Evolutionary conservation across 2,797 vertebrate species (phyloP).

Genomic region (Anisognathus igniventris): DNA sequence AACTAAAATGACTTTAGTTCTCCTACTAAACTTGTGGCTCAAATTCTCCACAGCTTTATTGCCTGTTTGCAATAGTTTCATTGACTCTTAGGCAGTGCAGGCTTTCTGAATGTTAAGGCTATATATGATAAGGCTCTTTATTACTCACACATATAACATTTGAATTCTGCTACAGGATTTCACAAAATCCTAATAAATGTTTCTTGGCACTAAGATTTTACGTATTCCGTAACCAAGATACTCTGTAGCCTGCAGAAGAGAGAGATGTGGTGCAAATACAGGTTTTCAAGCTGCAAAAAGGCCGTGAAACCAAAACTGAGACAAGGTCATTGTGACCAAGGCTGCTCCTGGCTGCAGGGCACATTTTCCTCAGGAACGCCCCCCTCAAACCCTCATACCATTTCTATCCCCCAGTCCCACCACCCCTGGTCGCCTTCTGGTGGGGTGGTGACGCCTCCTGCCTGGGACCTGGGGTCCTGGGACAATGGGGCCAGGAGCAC

Average conservation of each 20-base stretch:
- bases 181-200: background rate
- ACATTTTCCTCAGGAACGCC: background rate
- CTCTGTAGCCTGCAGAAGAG: background rate
- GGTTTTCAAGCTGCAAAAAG: background rate
- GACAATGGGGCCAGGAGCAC: slow-evolving; percentile 81
- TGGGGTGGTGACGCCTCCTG: slow-evolving; percentile 34
- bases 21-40: background rate
- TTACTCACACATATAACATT: background rate
- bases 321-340: background rate
- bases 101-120: background rate
- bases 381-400: background rate
- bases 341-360: background rate
- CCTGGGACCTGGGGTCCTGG: slow-evolving; percentile 63
- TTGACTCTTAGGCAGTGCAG: background rate
- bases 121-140: background rate
- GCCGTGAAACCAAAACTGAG: fast-evolving
- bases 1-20: slow-evolving; percentile 73
- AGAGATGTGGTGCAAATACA: background rate
- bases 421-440: background rate
- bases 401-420: slow-evolving; percentile 37
- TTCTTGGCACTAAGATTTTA: background rate
- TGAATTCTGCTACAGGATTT: background rate
- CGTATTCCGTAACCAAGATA: background rate
- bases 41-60: background rate
- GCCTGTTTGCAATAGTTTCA: background rate